These are phyloP conservation scores for Muscina levida DNA, from an alignment of 2,888 invertebrate species.

Conservation along the genomic window DNA sequence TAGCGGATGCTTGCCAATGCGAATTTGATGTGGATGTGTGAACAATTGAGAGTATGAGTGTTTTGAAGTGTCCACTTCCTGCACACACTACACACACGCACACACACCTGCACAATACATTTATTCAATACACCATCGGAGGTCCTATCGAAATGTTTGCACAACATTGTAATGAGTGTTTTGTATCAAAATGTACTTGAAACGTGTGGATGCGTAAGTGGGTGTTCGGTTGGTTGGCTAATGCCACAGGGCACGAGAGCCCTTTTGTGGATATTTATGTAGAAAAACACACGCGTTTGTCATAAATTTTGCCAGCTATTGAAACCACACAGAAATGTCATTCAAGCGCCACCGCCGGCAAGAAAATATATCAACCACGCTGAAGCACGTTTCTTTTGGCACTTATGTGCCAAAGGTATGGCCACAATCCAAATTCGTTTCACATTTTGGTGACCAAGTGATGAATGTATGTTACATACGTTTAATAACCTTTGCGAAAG, in stretches of 20 bases:
- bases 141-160: background rate
- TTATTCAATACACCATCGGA: background rate
- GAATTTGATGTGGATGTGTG: conserved; percentile 37
- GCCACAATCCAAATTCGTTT: too few relatives aligned
- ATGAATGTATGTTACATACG: too few relatives aligned
- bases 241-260: background rate
- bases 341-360: too few relatives aligned
- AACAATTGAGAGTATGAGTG: conserved; percentile 49
- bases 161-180: conserved; percentile 29
- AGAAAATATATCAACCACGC: too few relatives aligned
- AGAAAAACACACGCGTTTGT: conserved; percentile 3
- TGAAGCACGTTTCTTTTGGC: too few relatives aligned
- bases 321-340: background rate
- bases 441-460: too few relatives aligned
- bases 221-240: too few relatives aligned
- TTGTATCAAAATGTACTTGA: background rate
- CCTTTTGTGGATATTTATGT: too few relatives aligned
- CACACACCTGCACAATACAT: background rate
- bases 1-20: conserved; percentile 49
- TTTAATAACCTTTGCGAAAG: too few relatives aligned
- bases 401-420: too few relatives aligned
- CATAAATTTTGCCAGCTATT: conserved; percentile 26
- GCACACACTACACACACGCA: background rate
- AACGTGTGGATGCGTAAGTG: too few relatives aligned
- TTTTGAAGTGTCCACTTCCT: conserved; percentile 54